Evolutionary conservation across 2,888 invertebrate genomes (phyloP).

Genomic region (Atethmia centrago): DNA sequence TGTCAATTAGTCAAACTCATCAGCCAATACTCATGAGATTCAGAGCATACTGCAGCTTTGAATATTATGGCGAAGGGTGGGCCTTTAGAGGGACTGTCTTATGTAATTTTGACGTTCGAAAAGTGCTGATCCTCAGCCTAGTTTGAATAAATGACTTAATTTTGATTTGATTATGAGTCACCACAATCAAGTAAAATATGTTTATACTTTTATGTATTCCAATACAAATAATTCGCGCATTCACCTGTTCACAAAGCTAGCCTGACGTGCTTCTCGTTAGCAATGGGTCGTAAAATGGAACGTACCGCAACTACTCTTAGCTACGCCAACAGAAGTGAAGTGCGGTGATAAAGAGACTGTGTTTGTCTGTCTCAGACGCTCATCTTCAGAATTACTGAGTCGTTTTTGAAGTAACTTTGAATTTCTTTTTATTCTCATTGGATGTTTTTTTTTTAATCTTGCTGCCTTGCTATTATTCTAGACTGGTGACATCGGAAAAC

Average conservation of each 20-base stretch:
- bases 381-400: conserved; percentile 27
- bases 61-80: too few relatives aligned
- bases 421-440: not conserved
- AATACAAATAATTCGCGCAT: conserved; percentile 50
- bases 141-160: too few relatives aligned
- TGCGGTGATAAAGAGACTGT: conserved; percentile 34
- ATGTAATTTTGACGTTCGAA: too few relatives aligned
- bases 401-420: not conserved
- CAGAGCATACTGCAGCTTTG: too few relatives aligned
- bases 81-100: too few relatives aligned
- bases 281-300: conserved; percentile 59
- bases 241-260: conserved; percentile 41
- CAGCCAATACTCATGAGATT: too few relatives aligned
- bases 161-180: not conserved
- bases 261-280: conserved; percentile 62
- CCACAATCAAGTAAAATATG: conserved; percentile 2
- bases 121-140: too few relatives aligned
- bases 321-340: conserved; percentile 47
- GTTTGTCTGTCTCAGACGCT: conserved; percentile 29
- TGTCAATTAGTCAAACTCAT: not conserved
- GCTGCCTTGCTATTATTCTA: not conserved
- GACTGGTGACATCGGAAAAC: too few relatives aligned
- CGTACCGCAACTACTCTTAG: conserved; percentile 58
- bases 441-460: not conserved
- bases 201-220: not conserved